These are phyloP conservation scores for Macrostomum lignano DNA, from an alignment of 1,140 invertebrate genomes.

Conservation along the genomic window DNA sequence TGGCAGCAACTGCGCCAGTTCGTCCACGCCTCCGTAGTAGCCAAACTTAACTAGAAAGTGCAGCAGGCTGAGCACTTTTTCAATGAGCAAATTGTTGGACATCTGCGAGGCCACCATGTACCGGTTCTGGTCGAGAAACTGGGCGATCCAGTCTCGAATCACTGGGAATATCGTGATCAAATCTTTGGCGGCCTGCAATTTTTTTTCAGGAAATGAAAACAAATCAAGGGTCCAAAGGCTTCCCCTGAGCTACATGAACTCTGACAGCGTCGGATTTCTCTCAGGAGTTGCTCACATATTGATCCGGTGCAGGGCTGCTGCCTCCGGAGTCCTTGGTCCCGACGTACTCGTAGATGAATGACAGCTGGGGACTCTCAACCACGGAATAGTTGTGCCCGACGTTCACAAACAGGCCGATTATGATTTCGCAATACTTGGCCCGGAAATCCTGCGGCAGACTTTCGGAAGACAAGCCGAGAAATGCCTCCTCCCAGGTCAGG, in stretches of 20 bases:
- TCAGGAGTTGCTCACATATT: constrained; percentile 1
- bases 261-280: no score
- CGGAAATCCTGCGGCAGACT: constrained; percentile 16
- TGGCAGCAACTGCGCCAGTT: constrained; percentile 6
- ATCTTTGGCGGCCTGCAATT: no score
- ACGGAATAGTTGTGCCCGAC: constrained; percentile 20
- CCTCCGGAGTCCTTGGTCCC: constrained; percentile 1
- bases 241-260: no score
- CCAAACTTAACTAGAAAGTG: constrained; percentile 10
- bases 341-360: constrained; percentile 25
- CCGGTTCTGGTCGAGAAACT: constrained; percentile 17
- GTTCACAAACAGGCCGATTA: constrained; percentile 25
- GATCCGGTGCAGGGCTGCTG: background rate
- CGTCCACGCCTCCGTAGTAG: constrained; percentile 8
- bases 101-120: constrained; percentile 20
- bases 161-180: no score
- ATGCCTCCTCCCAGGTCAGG: constrained; percentile 23
- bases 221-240: no score
- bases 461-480: constrained; percentile 15
- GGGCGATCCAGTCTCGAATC: constrained; percentile 18
- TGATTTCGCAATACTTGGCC: constrained; percentile 22
- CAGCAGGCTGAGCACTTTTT: constrained; percentile 11
- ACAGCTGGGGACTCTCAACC: constrained; percentile 17
- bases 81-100: constrained; percentile 20
- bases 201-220: no score